Evolutionary conservation across 2,113 vertebrate genomes (phyloP).

Genomic region (Sciurus niger): DNA sequence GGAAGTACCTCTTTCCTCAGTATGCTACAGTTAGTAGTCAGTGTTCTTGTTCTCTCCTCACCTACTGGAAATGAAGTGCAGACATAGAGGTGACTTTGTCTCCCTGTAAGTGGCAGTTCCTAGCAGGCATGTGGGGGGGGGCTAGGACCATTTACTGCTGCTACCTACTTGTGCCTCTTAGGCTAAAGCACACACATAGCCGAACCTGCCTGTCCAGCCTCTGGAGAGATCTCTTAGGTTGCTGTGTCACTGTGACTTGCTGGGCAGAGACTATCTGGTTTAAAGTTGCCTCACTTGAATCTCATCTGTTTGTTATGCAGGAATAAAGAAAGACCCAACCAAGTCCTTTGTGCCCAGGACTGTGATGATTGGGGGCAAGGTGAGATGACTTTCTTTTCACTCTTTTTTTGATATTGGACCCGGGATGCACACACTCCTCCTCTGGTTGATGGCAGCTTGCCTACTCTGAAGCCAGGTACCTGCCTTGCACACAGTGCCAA

Average conservation of each 20-base stretch:
- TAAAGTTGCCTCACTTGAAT: too few relatives aligned
- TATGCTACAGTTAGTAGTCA: too few relatives aligned
- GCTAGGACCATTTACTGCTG: neutral
- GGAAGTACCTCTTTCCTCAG: neutral
- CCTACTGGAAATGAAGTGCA: neutral
- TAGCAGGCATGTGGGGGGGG: rapidly evolving
- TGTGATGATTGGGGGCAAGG: slow-evolving; percentile 95
- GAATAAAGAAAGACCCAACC: slow-evolving; percentile 92
- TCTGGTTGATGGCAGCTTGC: too few relatives aligned
- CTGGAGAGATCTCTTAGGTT: neutral
- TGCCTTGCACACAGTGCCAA: neutral
- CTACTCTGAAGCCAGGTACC: neutral
- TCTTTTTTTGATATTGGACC: neutral
- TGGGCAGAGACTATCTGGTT: neutral
- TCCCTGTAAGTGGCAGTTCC: neutral
- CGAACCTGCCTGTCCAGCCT: neutral
- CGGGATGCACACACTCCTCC: neutral
- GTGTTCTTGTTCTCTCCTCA: neutral
- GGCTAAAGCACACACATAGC: neutral
- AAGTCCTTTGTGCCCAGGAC: slow-evolving; percentile 93
- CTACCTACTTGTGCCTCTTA: neutral
- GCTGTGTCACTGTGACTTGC: rapidly evolving
- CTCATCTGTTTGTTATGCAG: slow-evolving; percentile 85
- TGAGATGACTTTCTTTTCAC: slow-evolving; percentile 76
- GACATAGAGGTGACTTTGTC: neutral